phyloP scores from a whole-genome alignment of 1,140 invertebrate species.

The Stenopsyche tienmushanensis region DNA sequence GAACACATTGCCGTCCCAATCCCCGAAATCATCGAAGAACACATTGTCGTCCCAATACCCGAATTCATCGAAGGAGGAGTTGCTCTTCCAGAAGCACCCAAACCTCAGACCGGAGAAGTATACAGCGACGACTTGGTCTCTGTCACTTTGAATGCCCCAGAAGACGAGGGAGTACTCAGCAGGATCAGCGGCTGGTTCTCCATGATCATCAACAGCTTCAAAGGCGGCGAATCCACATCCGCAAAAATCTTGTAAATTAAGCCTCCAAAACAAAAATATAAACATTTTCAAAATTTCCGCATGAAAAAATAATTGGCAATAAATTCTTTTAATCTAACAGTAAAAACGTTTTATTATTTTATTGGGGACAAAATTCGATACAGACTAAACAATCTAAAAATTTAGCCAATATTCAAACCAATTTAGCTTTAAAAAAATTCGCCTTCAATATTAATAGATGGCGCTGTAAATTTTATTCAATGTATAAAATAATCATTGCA shows the following conservation, averaged over 20 bases:
- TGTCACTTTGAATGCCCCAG: conserved; percentile 16
- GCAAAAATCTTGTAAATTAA: too few species aligned
- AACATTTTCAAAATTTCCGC: not conserved
- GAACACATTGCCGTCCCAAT: not conserved
- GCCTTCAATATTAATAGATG: too few species aligned
- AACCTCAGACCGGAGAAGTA: conserved; percentile 15
- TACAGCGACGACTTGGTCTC: conserved; percentile 21
- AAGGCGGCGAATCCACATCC: not conserved
- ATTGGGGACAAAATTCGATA: too few species aligned
- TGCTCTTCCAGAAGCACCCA: not conserved
- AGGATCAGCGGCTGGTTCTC: conserved; percentile 20
- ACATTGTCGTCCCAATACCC: not conserved
- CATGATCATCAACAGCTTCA: conserved; percentile 26
- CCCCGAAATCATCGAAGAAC: not conserved
- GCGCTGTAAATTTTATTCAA: too few species aligned
- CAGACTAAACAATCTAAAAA: too few species aligned
- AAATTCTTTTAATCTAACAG: too few species aligned
- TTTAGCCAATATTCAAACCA: too few species aligned
- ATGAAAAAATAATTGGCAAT: too few species aligned
- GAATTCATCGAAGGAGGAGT: not conserved
- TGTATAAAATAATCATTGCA: too few species aligned
- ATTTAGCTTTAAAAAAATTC: too few species aligned
- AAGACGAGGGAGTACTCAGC: conserved; percentile 1
- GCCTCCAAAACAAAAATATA: too few species aligned
- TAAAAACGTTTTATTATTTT: too few species aligned